Conservation (phyloP, 2,888 invertebrate genomes). For the Augiades crinisus region DNA sequence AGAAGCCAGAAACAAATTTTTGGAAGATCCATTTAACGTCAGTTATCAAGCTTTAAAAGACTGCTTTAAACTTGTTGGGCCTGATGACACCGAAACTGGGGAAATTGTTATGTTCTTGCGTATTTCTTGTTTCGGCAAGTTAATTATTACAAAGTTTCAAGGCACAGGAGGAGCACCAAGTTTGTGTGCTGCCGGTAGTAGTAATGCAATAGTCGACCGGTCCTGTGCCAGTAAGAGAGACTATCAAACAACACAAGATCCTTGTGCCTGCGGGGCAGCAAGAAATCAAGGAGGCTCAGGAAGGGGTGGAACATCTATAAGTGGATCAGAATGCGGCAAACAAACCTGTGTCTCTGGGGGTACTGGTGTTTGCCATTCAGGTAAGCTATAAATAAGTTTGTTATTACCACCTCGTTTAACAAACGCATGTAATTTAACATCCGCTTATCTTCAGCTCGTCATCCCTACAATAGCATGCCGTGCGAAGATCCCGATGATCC, state of each 20-base stretch:
- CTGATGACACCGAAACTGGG: slow-evolving; percentile 76
- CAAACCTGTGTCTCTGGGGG: slow-evolving; percentile 36
- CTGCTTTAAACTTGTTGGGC: slow-evolving; percentile 76
- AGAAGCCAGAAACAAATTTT: slow-evolving; percentile 73
- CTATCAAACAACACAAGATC: slow-evolving; percentile 53
- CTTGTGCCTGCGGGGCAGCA: slow-evolving; percentile 63
- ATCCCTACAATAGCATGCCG: slow-evolving; percentile 62
- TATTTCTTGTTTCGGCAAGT: slow-evolving; percentile 84
- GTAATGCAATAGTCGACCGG: slow-evolving; percentile 50
- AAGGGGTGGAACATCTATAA: slow-evolving; percentile 29
- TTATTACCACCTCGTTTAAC: not conserved
- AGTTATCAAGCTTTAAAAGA: slow-evolving; percentile 83
- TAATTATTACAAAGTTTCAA: slow-evolving; percentile 85
- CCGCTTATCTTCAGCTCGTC: slow-evolving; percentile 41
- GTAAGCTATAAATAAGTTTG: slow-evolving; percentile 38
- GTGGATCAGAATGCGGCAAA: slow-evolving; percentile 20
- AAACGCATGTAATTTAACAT: not conserved
- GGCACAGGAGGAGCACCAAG: slow-evolving; percentile 53
- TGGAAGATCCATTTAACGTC: slow-evolving; percentile 67
- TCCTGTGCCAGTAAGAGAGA: slow-evolving; percentile 59
- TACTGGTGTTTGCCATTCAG: slow-evolving; percentile 49
- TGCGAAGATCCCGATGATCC: slow-evolving; percentile 64
- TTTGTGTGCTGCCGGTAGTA: slow-evolving; percentile 44
- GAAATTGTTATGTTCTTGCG: slow-evolving; percentile 83
- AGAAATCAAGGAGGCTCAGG: slow-evolving; percentile 35